Conservation (phyloP, 2,888 invertebrate species). For the Congeria kusceri region DNA sequence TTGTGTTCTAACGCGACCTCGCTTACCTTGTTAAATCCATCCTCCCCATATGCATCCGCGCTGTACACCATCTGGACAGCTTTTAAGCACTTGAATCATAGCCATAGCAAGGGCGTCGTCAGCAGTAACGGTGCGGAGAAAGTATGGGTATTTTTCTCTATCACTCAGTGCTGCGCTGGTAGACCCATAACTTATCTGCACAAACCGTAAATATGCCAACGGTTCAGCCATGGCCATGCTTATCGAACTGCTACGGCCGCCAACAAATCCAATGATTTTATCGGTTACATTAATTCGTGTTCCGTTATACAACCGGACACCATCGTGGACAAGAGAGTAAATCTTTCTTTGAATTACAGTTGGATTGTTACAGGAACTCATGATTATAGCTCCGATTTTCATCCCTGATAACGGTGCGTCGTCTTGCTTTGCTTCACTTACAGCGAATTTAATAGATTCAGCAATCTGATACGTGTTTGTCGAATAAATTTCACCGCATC, state of each 20-base stretch:
- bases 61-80: slow-evolving; percentile 64
- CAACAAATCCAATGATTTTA: slow-evolving; percentile 59
- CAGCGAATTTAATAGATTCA: slow-evolving; percentile 57
- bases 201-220: slow-evolving; percentile 35
- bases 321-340: slow-evolving; percentile 41
- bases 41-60: slow-evolving; percentile 61
- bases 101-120: slow-evolving; percentile 57
- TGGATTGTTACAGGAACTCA: slow-evolving; percentile 63
- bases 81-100: slow-evolving; percentile 50
- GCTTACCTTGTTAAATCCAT: slow-evolving; percentile 38
- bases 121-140: slow-evolving; percentile 60
- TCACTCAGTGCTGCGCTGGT: slow-evolving; percentile 57
- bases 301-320: slow-evolving; percentile 14
- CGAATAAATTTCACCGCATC: slow-evolving; percentile 47
- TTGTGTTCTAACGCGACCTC: slow-evolving; percentile 11
- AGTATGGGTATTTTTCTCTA: slow-evolving; percentile 48
- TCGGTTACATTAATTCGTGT: slow-evolving; percentile 12
- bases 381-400: slow-evolving; percentile 51
- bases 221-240: slow-evolving; percentile 50
- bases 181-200: slow-evolving; percentile 57
- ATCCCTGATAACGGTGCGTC: slow-evolving; percentile 27
- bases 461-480: slow-evolving; percentile 43
- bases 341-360: slow-evolving; percentile 45
- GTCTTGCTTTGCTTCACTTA: slow-evolving; percentile 29
- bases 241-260: slow-evolving; percentile 44